These are phyloP conservation scores for Corythoichthys haematopterus DNA, from an alignment of 2,113 vertebrate species.

Conservation along the genomic window DNA sequence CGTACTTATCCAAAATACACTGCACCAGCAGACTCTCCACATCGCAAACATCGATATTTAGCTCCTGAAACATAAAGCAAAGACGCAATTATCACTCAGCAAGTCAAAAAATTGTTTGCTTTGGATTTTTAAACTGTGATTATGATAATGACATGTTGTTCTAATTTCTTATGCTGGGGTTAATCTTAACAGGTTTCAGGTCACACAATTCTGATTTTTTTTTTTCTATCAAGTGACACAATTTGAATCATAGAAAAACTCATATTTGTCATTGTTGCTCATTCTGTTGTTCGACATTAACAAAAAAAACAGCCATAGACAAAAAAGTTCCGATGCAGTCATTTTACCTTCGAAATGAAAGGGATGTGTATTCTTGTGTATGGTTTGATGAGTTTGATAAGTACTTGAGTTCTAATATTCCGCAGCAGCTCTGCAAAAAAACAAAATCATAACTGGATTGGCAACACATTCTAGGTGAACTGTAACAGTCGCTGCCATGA, in stretches of 20 bases:
- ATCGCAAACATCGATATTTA: conserved; percentile 98
- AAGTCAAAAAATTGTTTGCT: neutral
- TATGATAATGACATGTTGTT: neutral
- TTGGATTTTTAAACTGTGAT: neutral
- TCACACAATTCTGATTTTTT: no score
- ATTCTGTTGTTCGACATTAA: neutral
- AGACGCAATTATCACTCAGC: neutral
- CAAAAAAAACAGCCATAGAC: neutral
- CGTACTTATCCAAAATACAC: conserved; percentile 99
- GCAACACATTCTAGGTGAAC: neutral
- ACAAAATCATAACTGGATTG: neutral
- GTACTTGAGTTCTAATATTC: conserved; percentile 99
- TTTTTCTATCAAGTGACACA: no score
- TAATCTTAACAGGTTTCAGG: no score
- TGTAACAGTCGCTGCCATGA: conserved; percentile 11
- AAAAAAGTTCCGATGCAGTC: neutral
- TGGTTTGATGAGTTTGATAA: conserved; percentile 99
- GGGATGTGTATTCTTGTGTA: conserved; percentile 99
- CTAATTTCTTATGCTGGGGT: neutral
- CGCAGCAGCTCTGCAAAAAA: conserved; percentile 86
- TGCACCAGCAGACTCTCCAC: conserved; percentile 99
- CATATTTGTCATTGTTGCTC: neutral
- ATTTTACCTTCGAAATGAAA: conserved; percentile 97
- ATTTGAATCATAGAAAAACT: no score
- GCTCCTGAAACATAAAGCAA: conserved; percentile 75